Conservation (phyloP, 2,888 invertebrate species). For the Lasioglossum zephyrum region DNA sequence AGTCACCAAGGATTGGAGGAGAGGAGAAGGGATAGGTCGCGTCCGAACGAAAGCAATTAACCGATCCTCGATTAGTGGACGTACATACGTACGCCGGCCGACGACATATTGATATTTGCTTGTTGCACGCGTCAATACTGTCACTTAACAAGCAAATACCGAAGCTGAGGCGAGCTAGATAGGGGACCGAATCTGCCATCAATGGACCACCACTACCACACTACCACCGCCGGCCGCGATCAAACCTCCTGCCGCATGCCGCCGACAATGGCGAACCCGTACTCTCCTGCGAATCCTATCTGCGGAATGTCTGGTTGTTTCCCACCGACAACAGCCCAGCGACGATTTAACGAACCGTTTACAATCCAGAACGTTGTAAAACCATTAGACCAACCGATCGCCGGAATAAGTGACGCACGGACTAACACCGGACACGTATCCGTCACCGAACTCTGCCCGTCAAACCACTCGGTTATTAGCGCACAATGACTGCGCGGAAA, state of each 20-base stretch:
- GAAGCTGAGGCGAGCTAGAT: slow-evolving; percentile 67
- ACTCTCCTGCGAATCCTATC: slow-evolving; percentile 33
- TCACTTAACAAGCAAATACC: slow-evolving; percentile 76
- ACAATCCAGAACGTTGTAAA: slow-evolving; percentile 16
- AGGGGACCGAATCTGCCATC: slow-evolving; percentile 55
- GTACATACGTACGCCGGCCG: slow-evolving; percentile 51
- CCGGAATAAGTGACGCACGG: background rate
- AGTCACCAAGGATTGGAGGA: background rate
- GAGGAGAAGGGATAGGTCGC: background rate
- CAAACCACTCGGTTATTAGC: background rate
- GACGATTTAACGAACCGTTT: background rate
- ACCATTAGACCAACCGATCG: slow-evolving; percentile 14
- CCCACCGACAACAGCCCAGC: slow-evolving; percentile 4
- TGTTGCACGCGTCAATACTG: slow-evolving; percentile 73
- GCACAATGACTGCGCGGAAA: background rate
- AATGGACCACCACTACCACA: slow-evolving; percentile 46
- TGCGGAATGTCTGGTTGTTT: slow-evolving; percentile 24
- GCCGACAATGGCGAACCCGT: slow-evolving; percentile 41
- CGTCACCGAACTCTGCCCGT: background rate
- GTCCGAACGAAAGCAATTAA: slow-evolving; percentile 63
- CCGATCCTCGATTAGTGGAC: slow-evolving; percentile 59
- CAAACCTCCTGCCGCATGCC: slow-evolving; percentile 33
- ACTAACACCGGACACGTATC: background rate
- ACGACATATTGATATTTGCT: slow-evolving; percentile 75
- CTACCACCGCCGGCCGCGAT: background rate